Base-by-base conservation (phyloP, 2,888 invertebrate genomes). In the Eupithecia exiguata region DNA sequence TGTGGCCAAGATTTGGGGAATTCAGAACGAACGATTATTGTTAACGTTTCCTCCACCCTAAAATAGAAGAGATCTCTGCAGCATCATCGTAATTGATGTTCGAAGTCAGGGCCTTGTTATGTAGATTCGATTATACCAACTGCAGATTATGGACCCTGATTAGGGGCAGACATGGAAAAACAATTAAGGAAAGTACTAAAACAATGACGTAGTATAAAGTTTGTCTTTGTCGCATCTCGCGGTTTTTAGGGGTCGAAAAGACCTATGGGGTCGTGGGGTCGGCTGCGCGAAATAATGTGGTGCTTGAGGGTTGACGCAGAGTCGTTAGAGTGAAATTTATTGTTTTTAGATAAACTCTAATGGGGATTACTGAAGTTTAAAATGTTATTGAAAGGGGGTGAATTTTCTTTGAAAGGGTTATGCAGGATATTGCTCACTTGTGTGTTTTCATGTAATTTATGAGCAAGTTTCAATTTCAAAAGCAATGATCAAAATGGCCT, bases 111-210 rank as follows among this genome's bases (percentile, higher is more conserved):
- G 63, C 77, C 70, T 85, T 86, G 87, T 88, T 90, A 89, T 89
- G 87, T 89, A 91, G 88, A 93, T 93, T 93, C 89, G 92, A 93
- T 93, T 92, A 91, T 62, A 89, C 84, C 82, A 82, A 83, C 82
- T 83, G 81, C 86, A 90, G 92, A 91, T 92, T 90, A 91, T 82
- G 83, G 79, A 86, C 88, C 89, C 91, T 83, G 90, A 89, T 91
- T 88, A 90, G 85, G 87, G 87, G 82, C 85, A 86, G 89, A 93
- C 93, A 93, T 88, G 92, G 93, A 93, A 93, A 93, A 93, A 93
- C 93, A 93, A 93, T 93, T 93, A 93, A 88, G 87, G 89, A 88
- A 90, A 89, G 90, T 89, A 87, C 88, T 89, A 85, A 88, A 90
- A 92, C 92, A 92, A 93, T 92, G 92, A 91, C 87, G 85, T 85